A percentile compares a stretch with the other conserved stretches of the same genome.
Evolutionary conservation across 2,113 vertebrate genomes (phyloP).

Genomic region (Notarius quadriscutis): DNA sequence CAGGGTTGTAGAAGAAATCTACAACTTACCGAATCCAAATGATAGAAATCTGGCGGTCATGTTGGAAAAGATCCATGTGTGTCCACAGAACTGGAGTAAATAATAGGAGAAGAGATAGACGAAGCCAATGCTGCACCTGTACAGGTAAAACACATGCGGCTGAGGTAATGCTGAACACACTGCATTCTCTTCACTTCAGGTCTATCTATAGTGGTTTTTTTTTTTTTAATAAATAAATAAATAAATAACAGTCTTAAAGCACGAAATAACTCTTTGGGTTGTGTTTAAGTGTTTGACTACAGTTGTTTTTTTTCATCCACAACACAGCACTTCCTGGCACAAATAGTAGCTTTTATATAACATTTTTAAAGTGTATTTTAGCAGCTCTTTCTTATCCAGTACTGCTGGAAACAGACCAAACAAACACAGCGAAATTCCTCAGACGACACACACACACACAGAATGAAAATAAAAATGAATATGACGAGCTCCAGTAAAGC

Average conservation of each 20-base stretch:
- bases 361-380: neutral
- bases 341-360: neutral
- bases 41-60: constrained; percentile 86
- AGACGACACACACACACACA: neutral
- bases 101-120: constrained; percentile 87
- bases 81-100: constrained; percentile 92
- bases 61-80: constrained; percentile 94
- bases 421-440: neutral
- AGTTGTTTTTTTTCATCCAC: neutral
- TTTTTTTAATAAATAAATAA: no score
- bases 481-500: neutral
- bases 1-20: neutral
- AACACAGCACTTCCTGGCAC: neutral
- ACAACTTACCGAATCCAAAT: constrained; percentile 85
- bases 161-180: neutral
- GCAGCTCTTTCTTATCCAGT: neutral
- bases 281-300: neutral
- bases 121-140: constrained; percentile 75
- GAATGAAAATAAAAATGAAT: neutral
- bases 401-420: neutral
- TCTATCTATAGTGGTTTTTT: no score
- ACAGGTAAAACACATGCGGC: constrained; percentile 40
- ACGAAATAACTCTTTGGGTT: neutral
- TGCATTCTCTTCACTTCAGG: neutral
- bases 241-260: neutral